A percentile compares a stretch with the other conserved stretches of the same genome.
These are phyloP conservation scores for Paragorgia papillata DNA, from an alignment of 92 coral and sea anemone species.

Conservation along the genomic window DNA sequence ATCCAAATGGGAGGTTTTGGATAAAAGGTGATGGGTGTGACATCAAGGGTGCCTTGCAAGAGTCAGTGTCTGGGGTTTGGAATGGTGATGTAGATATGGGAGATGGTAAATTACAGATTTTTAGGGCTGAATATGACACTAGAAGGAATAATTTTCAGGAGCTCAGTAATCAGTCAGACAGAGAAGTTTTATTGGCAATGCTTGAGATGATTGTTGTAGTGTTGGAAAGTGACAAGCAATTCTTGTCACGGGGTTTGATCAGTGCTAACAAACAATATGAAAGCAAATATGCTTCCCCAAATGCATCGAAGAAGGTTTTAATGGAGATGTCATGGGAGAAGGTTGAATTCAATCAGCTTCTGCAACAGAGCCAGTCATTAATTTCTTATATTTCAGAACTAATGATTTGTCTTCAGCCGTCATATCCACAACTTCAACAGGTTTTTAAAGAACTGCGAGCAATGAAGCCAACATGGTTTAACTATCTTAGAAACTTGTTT, in stretches of 20 bases:
- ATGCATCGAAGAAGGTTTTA: conserved; percentile 43
- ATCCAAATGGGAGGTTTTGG: conserved; percentile 27
- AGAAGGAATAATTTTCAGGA: background rate
- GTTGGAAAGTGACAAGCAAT: conserved; percentile 12
- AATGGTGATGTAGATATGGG: conserved; percentile 53
- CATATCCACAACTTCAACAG: background rate
- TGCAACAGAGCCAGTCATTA: conserved; percentile 57
- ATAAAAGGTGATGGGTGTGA: conserved; percentile 43
- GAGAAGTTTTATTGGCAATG: conserved; percentile 13
- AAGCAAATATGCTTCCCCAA: conserved; percentile 49
- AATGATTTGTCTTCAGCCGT: background rate
- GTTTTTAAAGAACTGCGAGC: background rate
- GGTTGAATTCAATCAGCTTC: conserved; percentile 65
- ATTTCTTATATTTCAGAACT: background rate
- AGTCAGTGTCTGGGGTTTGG: conserved; percentile 21
- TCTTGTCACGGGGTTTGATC: conserved; percentile 55
- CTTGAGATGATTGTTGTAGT: background rate
- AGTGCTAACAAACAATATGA: conserved; percentile 39
- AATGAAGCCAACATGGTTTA: background rate
- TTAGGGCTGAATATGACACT: conserved; percentile 34
- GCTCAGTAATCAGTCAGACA: conserved; percentile 12
- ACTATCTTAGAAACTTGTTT: background rate
- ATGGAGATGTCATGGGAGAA: conserved; percentile 70
- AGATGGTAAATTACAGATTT: conserved; percentile 25
- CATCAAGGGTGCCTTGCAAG: conserved; percentile 41